phyloP scores from a whole-genome alignment of 1,140 invertebrate species.

The Rhyacophila brunnea region DNA sequence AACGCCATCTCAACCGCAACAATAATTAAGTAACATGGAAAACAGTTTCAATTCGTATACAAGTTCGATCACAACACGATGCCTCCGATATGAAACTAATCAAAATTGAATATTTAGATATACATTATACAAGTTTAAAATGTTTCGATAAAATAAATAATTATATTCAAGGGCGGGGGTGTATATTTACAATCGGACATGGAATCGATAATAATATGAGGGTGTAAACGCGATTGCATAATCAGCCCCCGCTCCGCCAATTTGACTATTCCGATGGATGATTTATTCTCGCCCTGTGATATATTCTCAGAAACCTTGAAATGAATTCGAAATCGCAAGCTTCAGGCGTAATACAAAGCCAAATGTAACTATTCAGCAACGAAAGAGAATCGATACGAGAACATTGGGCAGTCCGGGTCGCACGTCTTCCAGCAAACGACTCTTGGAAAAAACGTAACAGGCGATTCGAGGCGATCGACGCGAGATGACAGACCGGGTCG shows the following conservation, averaged over 20 bases:
- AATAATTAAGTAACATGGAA: conserved; percentile 19
- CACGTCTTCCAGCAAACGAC: conserved; percentile 6
- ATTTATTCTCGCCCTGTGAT: conserved; percentile 12
- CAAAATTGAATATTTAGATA: conserved; percentile 14
- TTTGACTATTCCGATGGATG: conserved; percentile 21
- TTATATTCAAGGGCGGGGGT: no score
- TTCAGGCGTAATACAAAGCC: conserved; percentile 12
- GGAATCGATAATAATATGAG: no score
- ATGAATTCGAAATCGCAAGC: conserved; percentile 1
- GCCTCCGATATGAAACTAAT: conserved; percentile 6
- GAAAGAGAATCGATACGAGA: not conserved
- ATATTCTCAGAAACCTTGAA: not conserved
- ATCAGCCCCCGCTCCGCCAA: no score
- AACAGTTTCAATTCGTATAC: conserved; percentile 33
- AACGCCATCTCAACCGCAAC: conserved; percentile 9
- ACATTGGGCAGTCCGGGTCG: conserved; percentile 13
- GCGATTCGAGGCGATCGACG: no score
- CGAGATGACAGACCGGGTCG: no score
- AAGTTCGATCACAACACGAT: conserved; percentile 28
- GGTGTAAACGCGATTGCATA: no score
- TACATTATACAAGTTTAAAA: conserved; percentile 1
- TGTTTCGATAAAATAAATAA: not conserved
- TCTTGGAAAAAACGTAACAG: not conserved
- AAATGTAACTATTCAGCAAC: not conserved
- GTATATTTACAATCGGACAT: no score